A percentile compares a stretch with the other conserved stretches of the same genome.
Evolutionary conservation across 1,140 invertebrate species (phyloP).

Genomic region (Elymnias hypermnestra): DNA sequence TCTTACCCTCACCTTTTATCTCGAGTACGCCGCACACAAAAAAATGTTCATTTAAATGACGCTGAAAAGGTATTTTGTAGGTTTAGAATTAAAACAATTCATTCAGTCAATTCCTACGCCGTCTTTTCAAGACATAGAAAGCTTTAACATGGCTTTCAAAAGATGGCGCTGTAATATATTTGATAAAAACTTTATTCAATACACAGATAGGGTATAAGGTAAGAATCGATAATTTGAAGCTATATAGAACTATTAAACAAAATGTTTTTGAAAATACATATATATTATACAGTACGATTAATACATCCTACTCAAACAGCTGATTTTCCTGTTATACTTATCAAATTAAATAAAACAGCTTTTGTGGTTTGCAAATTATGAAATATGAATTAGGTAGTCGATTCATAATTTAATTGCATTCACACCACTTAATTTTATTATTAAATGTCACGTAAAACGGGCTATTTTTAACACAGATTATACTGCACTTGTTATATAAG

Average conservation of each 20-base stretch:
- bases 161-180: no score
- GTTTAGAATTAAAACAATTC: background rate
- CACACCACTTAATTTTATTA: no score
- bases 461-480: constrained; percentile 1
- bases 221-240: no score
- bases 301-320: no score
- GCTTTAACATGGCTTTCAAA: no score
- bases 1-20: constrained; percentile 61
- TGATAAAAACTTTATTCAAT: no score
- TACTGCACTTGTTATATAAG: constrained; percentile 1
- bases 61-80: constrained; percentile 53
- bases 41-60: constrained; percentile 40
- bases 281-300: no score
- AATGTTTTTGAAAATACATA: no score
- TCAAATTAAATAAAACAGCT: constrained; percentile 21
- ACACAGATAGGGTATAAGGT: no score
- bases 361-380: constrained; percentile 12
- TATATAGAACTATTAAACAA: no score
- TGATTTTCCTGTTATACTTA: constrained; percentile 46
- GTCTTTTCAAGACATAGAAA: no score
- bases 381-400: background rate
- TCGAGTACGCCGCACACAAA: constrained; percentile 65
- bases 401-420: background rate
- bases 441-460: background rate
- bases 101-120: no score